These are phyloP conservation scores for Thoracochromis brauschi DNA, from an alignment of 2,113 vertebrate species.

Conservation along the genomic window DNA sequence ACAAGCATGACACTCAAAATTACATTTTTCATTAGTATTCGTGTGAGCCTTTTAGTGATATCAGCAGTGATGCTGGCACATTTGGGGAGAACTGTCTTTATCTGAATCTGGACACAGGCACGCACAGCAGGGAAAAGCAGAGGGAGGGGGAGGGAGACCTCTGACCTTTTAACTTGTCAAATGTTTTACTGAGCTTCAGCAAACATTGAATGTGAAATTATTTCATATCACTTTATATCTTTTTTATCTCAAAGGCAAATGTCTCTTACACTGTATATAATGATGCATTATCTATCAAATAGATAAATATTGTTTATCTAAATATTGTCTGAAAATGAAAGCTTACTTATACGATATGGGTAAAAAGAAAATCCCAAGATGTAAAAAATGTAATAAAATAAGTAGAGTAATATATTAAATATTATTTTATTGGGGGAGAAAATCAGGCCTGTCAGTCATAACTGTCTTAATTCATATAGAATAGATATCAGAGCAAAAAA, in stretches of 20 bases:
- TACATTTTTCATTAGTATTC: neutral
- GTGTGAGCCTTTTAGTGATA: neutral
- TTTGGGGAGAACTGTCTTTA: neutral
- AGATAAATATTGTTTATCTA: neutral
- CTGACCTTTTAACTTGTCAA: neutral
- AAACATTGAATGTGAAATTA: rapidly evolving
- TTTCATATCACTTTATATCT: neutral
- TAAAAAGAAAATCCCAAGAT: neutral
- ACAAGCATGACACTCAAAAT: neutral
- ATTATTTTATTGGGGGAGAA: neutral
- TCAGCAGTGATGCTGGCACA: neutral
- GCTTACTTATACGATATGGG: neutral
- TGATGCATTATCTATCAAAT: neutral
- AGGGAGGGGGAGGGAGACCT: neutral
- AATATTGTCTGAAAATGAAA: too few relatives aligned
- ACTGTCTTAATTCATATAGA: too few relatives aligned
- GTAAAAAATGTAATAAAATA: neutral
- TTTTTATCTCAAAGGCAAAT: rapidly evolving
- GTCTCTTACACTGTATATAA: neutral
- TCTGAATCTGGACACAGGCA: neutral
- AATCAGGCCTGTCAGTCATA: too few relatives aligned
- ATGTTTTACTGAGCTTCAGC: neutral
- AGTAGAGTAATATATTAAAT: neutral
- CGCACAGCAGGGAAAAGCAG: neutral
- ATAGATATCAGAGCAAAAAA: too few relatives aligned